phyloP scores from a whole-genome alignment of 2,888 invertebrate genomes.

The Lasioglossum oenotherae region DNA sequence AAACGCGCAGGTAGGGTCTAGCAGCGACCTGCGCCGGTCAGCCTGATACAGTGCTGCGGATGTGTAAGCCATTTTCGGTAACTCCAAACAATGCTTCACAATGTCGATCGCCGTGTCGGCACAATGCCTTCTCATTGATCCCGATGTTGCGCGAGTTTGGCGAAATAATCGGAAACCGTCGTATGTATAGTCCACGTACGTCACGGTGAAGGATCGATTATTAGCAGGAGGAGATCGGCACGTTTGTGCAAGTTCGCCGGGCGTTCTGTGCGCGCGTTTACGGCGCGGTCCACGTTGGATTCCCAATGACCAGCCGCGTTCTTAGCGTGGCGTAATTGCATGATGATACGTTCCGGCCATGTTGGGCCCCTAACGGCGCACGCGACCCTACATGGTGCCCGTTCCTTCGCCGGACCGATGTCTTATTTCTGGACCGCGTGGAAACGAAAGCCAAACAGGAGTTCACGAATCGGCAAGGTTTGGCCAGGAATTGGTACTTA shows the following conservation, averaged over 20 bases:
- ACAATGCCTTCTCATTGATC: neutral
- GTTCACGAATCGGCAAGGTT: constrained; percentile 44
- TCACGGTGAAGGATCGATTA: constrained; percentile 37
- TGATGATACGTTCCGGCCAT: constrained; percentile 71
- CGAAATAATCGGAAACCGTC: neutral
- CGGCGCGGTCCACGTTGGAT: constrained; percentile 13
- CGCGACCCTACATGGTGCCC: constrained; percentile 63
- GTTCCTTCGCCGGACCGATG: constrained; percentile 32
- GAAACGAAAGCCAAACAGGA: constrained; percentile 44
- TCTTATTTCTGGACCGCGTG: constrained; percentile 52
- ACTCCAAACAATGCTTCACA: too few species aligned
- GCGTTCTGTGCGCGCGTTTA: constrained; percentile 36
- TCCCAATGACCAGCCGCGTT: constrained; percentile 58
- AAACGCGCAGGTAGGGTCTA: neutral
- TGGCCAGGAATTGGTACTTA: constrained; percentile 45
- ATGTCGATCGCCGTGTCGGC: neutral
- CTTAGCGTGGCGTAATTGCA: constrained; percentile 71
- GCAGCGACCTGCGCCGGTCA: neutral
- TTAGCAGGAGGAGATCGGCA: constrained; percentile 21
- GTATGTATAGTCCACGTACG: neutral
- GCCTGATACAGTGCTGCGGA: too few species aligned
- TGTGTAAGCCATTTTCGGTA: too few species aligned
- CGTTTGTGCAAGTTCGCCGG: neutral
- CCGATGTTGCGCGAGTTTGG: constrained; percentile 17
- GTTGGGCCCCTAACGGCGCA: constrained; percentile 68